phyloP scores from a whole-genome alignment of 2,113 vertebrate genomes.

The Dasyornis broadbenti region DNA sequence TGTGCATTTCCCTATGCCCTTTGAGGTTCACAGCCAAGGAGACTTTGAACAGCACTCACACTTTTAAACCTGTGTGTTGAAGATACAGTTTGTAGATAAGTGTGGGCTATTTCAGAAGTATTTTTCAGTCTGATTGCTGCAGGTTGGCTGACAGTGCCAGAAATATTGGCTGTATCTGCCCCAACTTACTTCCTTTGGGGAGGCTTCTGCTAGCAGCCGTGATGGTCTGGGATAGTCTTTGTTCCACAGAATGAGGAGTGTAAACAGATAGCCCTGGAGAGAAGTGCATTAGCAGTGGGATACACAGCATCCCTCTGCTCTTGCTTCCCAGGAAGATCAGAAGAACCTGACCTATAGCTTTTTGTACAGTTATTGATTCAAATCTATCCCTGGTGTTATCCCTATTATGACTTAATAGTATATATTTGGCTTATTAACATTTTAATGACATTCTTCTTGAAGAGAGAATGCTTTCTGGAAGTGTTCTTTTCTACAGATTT shows the following conservation, averaged over 20 bases:
- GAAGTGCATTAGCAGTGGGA: not conserved
- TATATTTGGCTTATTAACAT: constrained; percentile 17
- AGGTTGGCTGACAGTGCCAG: not conserved
- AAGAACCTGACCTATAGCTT: not conserved
- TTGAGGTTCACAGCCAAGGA: not conserved
- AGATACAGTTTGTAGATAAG: not conserved
- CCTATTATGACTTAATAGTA: not conserved
- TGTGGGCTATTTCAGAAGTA: not conserved
- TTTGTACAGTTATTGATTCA: not conserved
- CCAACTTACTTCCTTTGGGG: not conserved
- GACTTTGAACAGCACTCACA: not conserved
- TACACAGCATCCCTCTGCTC: not conserved
- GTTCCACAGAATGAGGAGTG: not conserved
- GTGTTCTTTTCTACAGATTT: not conserved
- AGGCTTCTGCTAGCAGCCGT: not conserved
- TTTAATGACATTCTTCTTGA: constrained; percentile 24
- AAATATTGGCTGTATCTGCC: not conserved
- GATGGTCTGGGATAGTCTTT: not conserved
- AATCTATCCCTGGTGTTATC: constrained; percentile 18
- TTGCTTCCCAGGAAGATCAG: not conserved
- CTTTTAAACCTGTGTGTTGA: not conserved
- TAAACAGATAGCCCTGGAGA: not conserved
- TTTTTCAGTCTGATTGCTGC: not conserved
- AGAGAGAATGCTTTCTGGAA: constrained; percentile 7
- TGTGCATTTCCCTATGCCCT: not conserved